Base-by-base conservation (phyloP, 2,113 vertebrate species). In the Progne subis region DNA sequence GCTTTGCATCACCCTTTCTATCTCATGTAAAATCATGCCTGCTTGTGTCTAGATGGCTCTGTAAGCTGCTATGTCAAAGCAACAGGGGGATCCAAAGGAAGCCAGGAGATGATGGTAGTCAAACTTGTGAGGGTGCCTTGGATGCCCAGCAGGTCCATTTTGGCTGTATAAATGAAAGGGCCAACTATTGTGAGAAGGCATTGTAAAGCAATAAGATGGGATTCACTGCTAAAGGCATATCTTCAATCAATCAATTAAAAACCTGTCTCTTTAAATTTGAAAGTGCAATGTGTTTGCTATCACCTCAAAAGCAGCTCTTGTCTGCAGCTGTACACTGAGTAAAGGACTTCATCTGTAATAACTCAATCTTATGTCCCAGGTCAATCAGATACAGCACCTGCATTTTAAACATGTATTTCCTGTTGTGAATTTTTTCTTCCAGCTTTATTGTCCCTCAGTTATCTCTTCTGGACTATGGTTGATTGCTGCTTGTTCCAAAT, bases 371-470 rank as follows among this genome's bases (percentile, higher is more conserved):
- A 17, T 63, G 50, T 64, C 78, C 34, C 88, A 70, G 11, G 61
- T 80, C 88, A 86, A 72, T 81, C 63, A 96, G 60, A 84, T 55
- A 47, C 19, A 89, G 18, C 70, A 90, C 69, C 88, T 94, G 85
- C 71, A 77, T 85, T 88, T 90, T 84, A 82, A 64, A 77, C 24
- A 74, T 47, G 15, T 78, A 46, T 49, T 86, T 93, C 83, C 88
- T 75, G 28, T 68, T 63, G 23, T n/a, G 47, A 50, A 68, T 80
- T 81, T 91, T 86, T 97, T 14, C 31, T 89, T 96, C 34, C 69
- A 97, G 50, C 53, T 15, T 93, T 91, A 77, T 39, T 93, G 59
- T 89, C 49, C 49, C 46, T 16, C 20, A 78, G 14, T 91, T 88
- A 71, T 71, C 67, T 84, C 21, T 94, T 90, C 74, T 94, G 71